phyloP scores from a whole-genome alignment of 2,797 vertebrate genomes.

The Brotula barbata region DNA sequence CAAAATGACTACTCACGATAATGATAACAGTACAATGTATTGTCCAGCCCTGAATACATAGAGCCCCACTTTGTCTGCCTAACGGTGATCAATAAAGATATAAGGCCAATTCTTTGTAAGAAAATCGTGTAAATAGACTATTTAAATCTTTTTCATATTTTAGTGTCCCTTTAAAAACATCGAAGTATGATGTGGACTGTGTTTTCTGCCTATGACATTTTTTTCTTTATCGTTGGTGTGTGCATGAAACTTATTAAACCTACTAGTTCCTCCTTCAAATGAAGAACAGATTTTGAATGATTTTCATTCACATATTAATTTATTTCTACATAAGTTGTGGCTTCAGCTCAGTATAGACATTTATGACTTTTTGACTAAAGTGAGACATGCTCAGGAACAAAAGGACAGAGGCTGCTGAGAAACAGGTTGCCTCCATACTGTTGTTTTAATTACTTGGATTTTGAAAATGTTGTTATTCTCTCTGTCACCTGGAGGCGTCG shows the following conservation, averaged over 20 bases:
- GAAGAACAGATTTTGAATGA: slow-evolving; percentile 1
- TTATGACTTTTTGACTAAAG: slow-evolving; percentile 26
- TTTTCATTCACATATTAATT: slow-evolving; percentile 6
- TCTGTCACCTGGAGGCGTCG: too few species aligned
- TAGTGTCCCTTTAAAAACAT: slow-evolving; percentile 21
- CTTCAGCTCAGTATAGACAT: slow-evolving; percentile 25
- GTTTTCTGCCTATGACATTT: slow-evolving; percentile 28
- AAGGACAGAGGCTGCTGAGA: not conserved
- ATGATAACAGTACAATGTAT: too few species aligned
- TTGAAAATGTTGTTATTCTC: too few species aligned
- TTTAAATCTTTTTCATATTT: slow-evolving; percentile 2
- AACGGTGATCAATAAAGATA: too few species aligned
- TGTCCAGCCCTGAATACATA: too few species aligned
- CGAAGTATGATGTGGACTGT: slow-evolving; percentile 30
- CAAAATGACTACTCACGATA: too few species aligned
- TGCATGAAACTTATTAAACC: slow-evolving; percentile 6
- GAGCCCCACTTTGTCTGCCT: too few species aligned
- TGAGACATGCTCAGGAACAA: slow-evolving; percentile 66
- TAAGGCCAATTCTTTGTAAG: too few species aligned
- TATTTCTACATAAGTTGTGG: slow-evolving; percentile 16
- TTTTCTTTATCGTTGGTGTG: slow-evolving; percentile 34
- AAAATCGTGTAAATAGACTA: slow-evolving; percentile 63
- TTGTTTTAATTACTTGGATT: not conserved
- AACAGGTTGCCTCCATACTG: too few species aligned
- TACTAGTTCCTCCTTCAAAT: not conserved